phyloP scores from a whole-genome alignment of 2,797 vertebrate genomes.

The Cyprinella venusta region DNA sequence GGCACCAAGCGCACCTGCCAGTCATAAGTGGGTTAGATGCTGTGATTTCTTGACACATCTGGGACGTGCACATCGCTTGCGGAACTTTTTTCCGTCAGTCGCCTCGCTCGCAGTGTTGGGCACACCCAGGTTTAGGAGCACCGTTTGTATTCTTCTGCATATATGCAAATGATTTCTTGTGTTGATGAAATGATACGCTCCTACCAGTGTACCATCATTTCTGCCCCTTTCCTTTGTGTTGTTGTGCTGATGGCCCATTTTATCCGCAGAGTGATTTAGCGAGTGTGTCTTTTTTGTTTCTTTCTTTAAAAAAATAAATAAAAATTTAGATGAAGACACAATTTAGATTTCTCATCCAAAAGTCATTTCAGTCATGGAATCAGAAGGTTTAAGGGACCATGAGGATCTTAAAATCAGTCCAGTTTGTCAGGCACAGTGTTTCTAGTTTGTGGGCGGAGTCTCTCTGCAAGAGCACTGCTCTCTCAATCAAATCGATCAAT shows the following conservation, averaged over 20 bases:
- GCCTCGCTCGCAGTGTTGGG: not conserved
- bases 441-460: too few species aligned
- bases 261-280: not conserved
- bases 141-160: not conserved
- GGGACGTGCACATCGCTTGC: slow-evolving; percentile 19
- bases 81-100: slow-evolving; percentile 1
- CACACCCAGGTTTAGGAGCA: not conserved
- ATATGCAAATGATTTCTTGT: slow-evolving; percentile 16
- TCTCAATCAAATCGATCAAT: too few species aligned
- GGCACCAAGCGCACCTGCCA: slow-evolving; percentile 18
- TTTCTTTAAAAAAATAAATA: not conserved
- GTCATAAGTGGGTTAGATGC: slow-evolving; percentile 27
- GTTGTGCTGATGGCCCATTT: slow-evolving; percentile 1
- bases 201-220: not conserved
- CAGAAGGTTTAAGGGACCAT: too few species aligned
- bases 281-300: not conserved
- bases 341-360: not conserved
- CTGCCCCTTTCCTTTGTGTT: not conserved
- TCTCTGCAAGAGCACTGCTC: too few species aligned
- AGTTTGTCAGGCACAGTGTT: too few species aligned
- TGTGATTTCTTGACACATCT: slow-evolving; percentile 45
- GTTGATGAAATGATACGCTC: not conserved
- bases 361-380: not conserved
- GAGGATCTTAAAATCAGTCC: not conserved
- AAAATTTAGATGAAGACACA: not conserved